These are phyloP conservation scores for Andrena bicolor DNA, from an alignment of 2,888 invertebrate genomes.

Conservation along the genomic window DNA sequence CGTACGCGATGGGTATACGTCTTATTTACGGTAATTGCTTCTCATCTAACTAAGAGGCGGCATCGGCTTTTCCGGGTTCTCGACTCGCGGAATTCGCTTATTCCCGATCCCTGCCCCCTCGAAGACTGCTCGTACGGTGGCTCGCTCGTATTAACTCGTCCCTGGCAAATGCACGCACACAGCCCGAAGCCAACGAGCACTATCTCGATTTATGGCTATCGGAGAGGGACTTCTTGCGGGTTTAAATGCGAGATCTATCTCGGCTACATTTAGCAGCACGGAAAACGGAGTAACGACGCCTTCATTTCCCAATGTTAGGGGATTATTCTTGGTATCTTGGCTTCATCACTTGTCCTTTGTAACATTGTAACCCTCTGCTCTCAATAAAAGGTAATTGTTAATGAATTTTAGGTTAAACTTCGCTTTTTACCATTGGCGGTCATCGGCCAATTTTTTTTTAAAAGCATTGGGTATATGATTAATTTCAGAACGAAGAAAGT, in stretches of 20 bases:
- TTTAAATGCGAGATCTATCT: slow-evolving; percentile 38
- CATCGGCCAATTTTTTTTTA: background rate
- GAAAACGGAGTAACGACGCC: slow-evolving; percentile 41
- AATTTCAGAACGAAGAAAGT: background rate
- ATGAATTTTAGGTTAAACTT: background rate
- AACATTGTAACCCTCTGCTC: background rate
- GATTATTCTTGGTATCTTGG: slow-evolving; percentile 41
- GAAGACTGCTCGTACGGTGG: background rate
- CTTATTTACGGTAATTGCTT: slow-evolving; percentile 73
- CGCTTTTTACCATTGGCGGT: background rate
- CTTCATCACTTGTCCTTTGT: slow-evolving; percentile 22
- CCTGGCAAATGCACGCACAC: slow-evolving; percentile 21
- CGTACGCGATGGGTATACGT: slow-evolving; percentile 53
- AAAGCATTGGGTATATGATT: background rate
- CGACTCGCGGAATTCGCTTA: slow-evolving; percentile 42
- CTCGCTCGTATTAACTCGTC: slow-evolving; percentile 66
- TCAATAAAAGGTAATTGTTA: slow-evolving; percentile 2
- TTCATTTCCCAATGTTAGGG: slow-evolving; percentile 12
- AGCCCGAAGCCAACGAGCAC: slow-evolving; percentile 40
- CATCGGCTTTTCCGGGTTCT: slow-evolving; percentile 56
- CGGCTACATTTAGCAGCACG: slow-evolving; percentile 45
- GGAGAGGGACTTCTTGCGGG: slow-evolving; percentile 58
- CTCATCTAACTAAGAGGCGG: slow-evolving; percentile 64
- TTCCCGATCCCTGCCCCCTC: slow-evolving; percentile 39
- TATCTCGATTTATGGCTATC: slow-evolving; percentile 62